Evolutionary conservation across 2,888 invertebrate species (phyloP).

Genomic region (Drosophila sordidula): DNA sequence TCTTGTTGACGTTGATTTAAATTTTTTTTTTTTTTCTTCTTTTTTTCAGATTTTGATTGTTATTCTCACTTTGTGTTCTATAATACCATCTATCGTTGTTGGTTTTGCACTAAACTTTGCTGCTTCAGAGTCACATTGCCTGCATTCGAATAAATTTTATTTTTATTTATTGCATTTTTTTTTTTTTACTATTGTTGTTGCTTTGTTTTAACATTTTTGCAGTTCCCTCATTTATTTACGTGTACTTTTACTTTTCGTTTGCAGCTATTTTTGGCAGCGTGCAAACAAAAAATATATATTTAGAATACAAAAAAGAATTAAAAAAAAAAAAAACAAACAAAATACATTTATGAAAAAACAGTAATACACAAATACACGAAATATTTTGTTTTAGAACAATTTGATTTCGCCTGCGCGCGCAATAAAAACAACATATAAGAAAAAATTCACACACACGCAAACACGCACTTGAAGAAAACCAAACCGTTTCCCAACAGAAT

Average conservation of each 20-base stretch:
- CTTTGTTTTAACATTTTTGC: slow-evolving; percentile 28
- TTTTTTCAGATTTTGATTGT: not conserved
- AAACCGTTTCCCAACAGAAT: slow-evolving; percentile 15
- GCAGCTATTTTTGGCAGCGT: slow-evolving; percentile 48
- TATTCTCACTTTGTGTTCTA: not conserved
- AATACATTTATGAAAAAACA: slow-evolving; percentile 24
- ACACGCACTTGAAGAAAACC: slow-evolving; percentile 22
- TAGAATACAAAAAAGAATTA: slow-evolving; percentile 5
- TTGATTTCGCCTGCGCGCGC: slow-evolving; percentile 28
- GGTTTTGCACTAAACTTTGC: slow-evolving; percentile 29
- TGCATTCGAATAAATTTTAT: slow-evolving; percentile 20
- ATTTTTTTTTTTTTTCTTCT: not conserved
- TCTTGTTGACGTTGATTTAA: not conserved
- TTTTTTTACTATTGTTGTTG: slow-evolving; percentile 20
- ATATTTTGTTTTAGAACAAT: slow-evolving; percentile 25
- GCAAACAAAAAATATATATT: slow-evolving; percentile 27
- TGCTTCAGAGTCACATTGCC: slow-evolving; percentile 75
- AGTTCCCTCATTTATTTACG: slow-evolving; percentile 39
- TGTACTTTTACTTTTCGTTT: slow-evolving; percentile 44
- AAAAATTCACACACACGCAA: not conserved
- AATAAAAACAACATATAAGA: slow-evolving; percentile 48
- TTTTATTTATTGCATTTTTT: slow-evolving; percentile 2
- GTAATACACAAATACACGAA: slow-evolving; percentile 39
- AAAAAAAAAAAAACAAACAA: slow-evolving; percentile 4
- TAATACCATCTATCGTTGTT: slow-evolving; percentile 1